A percentile compares a stretch with the other conserved stretches of the same genome.
These are phyloP conservation scores for Castor canadensis DNA, from an alignment of 2,113 vertebrate species.

Conservation along the genomic window DNA sequence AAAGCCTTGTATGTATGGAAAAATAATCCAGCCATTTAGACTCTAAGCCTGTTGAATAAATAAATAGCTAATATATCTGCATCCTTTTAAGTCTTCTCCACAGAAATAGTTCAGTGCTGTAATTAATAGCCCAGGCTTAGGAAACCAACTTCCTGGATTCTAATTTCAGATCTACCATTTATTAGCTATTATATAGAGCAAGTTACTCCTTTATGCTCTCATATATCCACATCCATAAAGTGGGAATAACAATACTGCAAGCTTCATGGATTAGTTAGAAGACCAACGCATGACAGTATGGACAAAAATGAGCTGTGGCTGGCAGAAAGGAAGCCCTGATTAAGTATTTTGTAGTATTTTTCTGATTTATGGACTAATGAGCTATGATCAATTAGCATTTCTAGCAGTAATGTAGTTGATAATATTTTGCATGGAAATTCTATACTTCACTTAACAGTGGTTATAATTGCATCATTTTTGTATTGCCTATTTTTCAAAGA, in stretches of 20 bases:
- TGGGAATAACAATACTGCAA: not conserved
- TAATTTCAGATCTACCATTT: not conserved
- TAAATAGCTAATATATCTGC: not conserved
- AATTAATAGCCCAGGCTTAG: not conserved
- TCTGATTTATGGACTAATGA: not conserved
- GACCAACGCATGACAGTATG: not conserved
- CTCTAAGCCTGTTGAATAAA: not conserved
- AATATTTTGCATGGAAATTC: not conserved
- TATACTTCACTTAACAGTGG: not conserved
- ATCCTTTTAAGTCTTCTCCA: not conserved
- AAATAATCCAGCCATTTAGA: not conserved
- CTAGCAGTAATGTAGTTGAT: not conserved
- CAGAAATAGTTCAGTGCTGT: not conserved
- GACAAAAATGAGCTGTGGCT: not conserved
- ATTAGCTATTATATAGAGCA: not conserved
- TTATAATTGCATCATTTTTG: not conserved
- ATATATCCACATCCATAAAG: not conserved
- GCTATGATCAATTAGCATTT: not conserved
- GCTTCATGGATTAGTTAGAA: not conserved
- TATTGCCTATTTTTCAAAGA: not conserved
- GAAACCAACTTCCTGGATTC: not conserved
- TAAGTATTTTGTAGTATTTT: not conserved
- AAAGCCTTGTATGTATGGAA: not conserved
- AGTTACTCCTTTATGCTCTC: not conserved
- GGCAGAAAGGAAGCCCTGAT: not conserved